These are phyloP conservation scores for Mionectes olivaceus DNA, from an alignment of 2,797 vertebrate genomes.

Conservation along the genomic window DNA sequence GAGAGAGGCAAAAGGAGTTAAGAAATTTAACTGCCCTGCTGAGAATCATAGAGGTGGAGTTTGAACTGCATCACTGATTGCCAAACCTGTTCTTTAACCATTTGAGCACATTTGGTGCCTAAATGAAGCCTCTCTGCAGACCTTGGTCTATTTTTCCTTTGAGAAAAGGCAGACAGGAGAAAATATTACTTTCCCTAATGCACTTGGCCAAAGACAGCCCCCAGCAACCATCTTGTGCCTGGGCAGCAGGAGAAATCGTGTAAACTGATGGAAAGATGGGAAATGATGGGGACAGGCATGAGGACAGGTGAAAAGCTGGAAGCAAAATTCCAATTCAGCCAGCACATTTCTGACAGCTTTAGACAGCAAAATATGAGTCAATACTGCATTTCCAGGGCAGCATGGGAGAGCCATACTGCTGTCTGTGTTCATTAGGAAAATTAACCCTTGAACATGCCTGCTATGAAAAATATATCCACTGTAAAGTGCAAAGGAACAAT, in stretches of 20 bases:
- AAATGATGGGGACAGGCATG: not conserved
- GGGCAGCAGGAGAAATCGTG: not conserved
- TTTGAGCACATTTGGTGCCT: not conserved
- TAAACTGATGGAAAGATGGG: not conserved
- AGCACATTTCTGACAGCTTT: not conserved
- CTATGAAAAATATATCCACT: not conserved
- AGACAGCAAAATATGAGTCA: not conserved
- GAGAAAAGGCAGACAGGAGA: not conserved
- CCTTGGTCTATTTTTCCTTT: not conserved
- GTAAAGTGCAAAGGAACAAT: not conserved
- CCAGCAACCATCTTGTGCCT: not conserved
- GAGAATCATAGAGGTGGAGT: not conserved
- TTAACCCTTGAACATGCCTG: not conserved
- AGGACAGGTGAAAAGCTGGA: not conserved
- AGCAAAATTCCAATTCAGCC: not conserved
- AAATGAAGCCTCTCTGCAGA: not conserved
- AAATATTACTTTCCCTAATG: not conserved
- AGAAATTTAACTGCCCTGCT: not conserved
- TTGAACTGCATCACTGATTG: not conserved
- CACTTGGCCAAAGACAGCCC: not conserved
- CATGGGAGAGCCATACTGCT: not conserved
- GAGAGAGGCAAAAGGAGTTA: not conserved
- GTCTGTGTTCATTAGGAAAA: not conserved
- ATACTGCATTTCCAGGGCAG: not conserved
- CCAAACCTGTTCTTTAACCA: not conserved